These are phyloP conservation scores for Amniataba percoides DNA, from an alignment of 2,797 vertebrate genomes.

Conservation along the genomic window DNA sequence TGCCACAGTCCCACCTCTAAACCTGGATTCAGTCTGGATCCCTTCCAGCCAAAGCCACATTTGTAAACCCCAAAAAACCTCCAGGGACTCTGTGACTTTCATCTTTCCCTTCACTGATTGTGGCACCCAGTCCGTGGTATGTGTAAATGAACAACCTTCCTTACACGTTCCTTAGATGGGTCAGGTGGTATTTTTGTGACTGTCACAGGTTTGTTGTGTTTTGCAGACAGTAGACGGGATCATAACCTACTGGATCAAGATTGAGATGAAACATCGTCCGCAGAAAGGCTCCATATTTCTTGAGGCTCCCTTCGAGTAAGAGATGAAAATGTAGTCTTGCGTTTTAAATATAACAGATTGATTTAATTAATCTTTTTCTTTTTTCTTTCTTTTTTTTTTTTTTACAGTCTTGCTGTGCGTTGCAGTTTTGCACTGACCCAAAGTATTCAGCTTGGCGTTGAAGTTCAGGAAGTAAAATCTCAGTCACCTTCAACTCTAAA, in stretches of 20 bases:
- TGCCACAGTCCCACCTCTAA: slow-evolving; percentile 58
- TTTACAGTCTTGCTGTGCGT: slow-evolving; percentile 56
- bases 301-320: slow-evolving; percentile 67
- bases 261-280: slow-evolving; percentile 45
- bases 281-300: slow-evolving; percentile 44
- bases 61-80: slow-evolving; percentile 56
- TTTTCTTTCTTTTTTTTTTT: too few relatives aligned
- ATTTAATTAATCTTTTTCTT: background rate
- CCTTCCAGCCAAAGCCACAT: slow-evolving; percentile 33
- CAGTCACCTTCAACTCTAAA: slow-evolving; percentile 31
- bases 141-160: background rate
- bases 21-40: slow-evolving; percentile 62
- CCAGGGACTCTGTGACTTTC: slow-evolving; percentile 50
- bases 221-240: slow-evolving; percentile 58
- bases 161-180: background rate
- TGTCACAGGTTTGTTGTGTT: slow-evolving; percentile 1
- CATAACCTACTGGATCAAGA: slow-evolving; percentile 67
- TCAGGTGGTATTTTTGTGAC: background rate
- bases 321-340: background rate
- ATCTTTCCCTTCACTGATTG: slow-evolving; percentile 70
- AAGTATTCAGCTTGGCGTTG: slow-evolving; percentile 35
- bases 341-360: background rate
- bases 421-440: slow-evolving; percentile 67
- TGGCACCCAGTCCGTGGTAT: slow-evolving; percentile 64
- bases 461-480: slow-evolving; percentile 15